Conservation (phyloP, 2,888 invertebrate species). For the Tanypteryx hageni region DNA sequence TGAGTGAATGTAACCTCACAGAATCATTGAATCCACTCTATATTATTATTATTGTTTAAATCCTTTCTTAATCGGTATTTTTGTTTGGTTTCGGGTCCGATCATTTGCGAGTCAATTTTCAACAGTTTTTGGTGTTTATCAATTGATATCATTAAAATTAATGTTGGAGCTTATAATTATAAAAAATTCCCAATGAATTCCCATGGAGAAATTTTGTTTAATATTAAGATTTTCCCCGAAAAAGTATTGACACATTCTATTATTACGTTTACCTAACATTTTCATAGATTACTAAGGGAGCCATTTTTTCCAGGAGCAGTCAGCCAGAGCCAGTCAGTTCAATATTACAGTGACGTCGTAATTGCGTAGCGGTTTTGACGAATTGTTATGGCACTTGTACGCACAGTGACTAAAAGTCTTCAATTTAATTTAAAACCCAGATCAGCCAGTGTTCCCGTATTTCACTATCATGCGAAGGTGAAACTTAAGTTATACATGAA, state of each 20-base stretch:
- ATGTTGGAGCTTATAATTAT: too few relatives aligned
- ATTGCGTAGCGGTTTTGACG: conserved; percentile 30
- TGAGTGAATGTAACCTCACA: too few relatives aligned
- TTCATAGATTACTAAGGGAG: neutral
- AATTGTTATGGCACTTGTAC: conserved; percentile 60
- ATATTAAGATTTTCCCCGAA: neutral
- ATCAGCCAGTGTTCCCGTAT: conserved; percentile 67
- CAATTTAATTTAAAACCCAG: conserved; percentile 1
- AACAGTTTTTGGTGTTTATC: too few relatives aligned
- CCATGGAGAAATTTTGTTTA: too few relatives aligned
- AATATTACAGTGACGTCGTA: neutral
- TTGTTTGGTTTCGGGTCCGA: too few relatives aligned
- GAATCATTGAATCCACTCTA: too few relatives aligned
- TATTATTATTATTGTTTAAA: too few relatives aligned
- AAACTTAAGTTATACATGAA: conserved; percentile 71
- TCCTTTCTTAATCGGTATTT: too few relatives aligned
- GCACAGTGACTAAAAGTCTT: conserved; percentile 9
- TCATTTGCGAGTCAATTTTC: too few relatives aligned
- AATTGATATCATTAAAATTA: too few relatives aligned
- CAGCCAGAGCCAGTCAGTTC: too few relatives aligned
- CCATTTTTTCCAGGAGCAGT: neutral
- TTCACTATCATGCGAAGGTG: conserved; percentile 84
- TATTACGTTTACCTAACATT: neutral
- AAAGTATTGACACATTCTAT: neutral
- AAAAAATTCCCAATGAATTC: too few relatives aligned